Evolutionary conservation across 2,888 invertebrate species (phyloP).

Genomic region (Acronicta aceris): DNA sequence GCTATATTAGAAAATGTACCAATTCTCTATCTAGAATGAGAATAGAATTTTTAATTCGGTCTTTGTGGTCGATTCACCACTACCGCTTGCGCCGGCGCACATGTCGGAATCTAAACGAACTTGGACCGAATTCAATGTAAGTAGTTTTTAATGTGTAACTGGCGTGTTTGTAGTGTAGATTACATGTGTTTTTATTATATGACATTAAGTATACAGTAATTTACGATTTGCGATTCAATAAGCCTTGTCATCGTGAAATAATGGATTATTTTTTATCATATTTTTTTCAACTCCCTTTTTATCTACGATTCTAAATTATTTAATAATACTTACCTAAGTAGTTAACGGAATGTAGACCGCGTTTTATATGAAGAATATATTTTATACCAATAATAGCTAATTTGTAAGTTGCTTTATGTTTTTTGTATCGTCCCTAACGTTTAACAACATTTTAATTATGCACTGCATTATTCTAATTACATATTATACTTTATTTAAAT

Average conservation of each 20-base stretch:
- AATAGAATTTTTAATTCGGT: conserved; percentile 10
- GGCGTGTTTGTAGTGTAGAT: conserved; percentile 59
- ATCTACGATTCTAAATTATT: no score
- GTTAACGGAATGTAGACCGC: neutral
- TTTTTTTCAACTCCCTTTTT: neutral
- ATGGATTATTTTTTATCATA: conserved; percentile 2
- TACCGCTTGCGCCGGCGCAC: conserved; percentile 39
- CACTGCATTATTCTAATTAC: no score
- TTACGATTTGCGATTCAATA: conserved; percentile 37
- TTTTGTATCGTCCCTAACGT: no score
- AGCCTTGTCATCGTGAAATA: conserved; percentile 32
- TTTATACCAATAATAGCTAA: no score
- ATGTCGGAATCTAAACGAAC: conserved; percentile 64
- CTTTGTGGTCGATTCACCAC: conserved; percentile 32
- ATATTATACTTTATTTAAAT: no score
- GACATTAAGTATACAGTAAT: conserved; percentile 26
- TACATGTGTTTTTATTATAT: conserved; percentile 43
- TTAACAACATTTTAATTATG: no score
- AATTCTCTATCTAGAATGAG: no score
- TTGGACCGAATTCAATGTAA: conserved; percentile 79
- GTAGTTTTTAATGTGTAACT: conserved; percentile 70
- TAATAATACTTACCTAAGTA: no score
- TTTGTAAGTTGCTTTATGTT: no score
- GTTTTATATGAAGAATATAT: no score
- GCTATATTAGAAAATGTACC: no score